Evolutionary conservation across 2,888 invertebrate species (phyloP).

Genomic region (Nemotelus nigrinus): DNA sequence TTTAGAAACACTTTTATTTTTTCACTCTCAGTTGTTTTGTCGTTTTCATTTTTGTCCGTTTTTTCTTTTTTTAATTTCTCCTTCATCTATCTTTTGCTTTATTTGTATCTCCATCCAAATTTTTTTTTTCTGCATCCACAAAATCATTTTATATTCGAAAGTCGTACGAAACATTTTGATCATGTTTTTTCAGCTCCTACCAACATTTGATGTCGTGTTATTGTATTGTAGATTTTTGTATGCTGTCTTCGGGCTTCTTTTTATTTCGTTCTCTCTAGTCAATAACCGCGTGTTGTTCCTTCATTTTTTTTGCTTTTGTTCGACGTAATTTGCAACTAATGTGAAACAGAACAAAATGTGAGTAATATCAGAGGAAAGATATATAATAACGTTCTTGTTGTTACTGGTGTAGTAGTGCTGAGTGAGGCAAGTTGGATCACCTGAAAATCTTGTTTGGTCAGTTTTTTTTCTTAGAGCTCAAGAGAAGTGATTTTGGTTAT

Average conservation of each 20-base stretch:
- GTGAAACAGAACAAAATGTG: too few species aligned
- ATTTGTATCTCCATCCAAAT: neutral
- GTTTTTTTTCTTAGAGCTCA: neutral
- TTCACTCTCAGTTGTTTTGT: neutral
- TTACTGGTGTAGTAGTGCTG: too few species aligned
- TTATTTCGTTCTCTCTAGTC: neutral
- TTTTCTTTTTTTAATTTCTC: neutral
- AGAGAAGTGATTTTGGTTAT: too few species aligned
- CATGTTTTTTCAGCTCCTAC: too few species aligned
- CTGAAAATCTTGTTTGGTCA: conserved; percentile 33
- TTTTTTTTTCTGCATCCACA: neutral
- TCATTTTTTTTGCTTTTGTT: neutral
- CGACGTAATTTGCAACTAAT: too few species aligned
- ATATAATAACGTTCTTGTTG: too few species aligned
- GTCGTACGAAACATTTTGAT: conserved; percentile 21
- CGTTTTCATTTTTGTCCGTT: neutral
- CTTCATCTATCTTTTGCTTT: neutral
- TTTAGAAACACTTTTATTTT: neutral
- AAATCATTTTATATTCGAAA: conserved; percentile 27
- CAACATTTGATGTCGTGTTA: too few species aligned
- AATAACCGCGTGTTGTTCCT: neutral
- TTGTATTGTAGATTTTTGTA: too few species aligned
- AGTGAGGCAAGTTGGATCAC: conserved; percentile 22
- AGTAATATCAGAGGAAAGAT: too few species aligned
- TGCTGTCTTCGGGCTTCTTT: neutral